These are phyloP conservation scores for Mayetiola destructor DNA, from an alignment of 2,888 invertebrate species.

Conservation along the genomic window DNA sequence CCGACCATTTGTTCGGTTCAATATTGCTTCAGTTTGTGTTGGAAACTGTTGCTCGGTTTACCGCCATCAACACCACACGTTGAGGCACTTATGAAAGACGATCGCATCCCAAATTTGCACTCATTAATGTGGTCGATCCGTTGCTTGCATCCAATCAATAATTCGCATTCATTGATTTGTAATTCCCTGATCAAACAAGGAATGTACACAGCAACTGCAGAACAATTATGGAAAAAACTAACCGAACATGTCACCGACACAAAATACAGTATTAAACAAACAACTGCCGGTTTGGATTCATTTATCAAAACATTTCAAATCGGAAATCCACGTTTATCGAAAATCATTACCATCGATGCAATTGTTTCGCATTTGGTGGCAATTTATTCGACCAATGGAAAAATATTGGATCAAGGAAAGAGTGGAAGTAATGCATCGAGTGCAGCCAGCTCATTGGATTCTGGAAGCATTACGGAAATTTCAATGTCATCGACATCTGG, in stretches of 20 bases:
- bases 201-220: conserved; percentile 62
- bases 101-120: conserved; percentile 61
- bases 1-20: conserved; percentile 69
- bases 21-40: conserved; percentile 59
- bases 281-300: conserved; percentile 29
- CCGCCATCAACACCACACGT: conserved; percentile 83
- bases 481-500: conserved; percentile 10
- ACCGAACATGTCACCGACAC: conserved; percentile 32
- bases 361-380: conserved; percentile 33
- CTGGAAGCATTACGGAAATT: background rate
- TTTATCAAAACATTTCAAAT: conserved; percentile 29
- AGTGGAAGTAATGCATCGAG: background rate
- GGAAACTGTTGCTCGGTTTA: conserved; percentile 62
- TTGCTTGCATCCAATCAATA: conserved; percentile 64
- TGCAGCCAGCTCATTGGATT: background rate
- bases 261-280: conserved; percentile 30
- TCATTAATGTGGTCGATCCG: conserved; percentile 82
- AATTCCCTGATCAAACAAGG: conserved; percentile 80
- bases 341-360: conserved; percentile 31
- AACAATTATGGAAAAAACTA: conserved; percentile 31
- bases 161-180: conserved; percentile 76
- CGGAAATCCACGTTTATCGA: conserved; percentile 30
- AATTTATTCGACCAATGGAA: conserved; percentile 26
- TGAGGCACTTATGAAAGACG: conserved; percentile 57
- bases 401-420: background rate